A percentile compares a stretch with the other conserved stretches of the same genome.
phyloP scores from a whole-genome alignment of 2,113 vertebrate species.

The Gulo gulo region DNA sequence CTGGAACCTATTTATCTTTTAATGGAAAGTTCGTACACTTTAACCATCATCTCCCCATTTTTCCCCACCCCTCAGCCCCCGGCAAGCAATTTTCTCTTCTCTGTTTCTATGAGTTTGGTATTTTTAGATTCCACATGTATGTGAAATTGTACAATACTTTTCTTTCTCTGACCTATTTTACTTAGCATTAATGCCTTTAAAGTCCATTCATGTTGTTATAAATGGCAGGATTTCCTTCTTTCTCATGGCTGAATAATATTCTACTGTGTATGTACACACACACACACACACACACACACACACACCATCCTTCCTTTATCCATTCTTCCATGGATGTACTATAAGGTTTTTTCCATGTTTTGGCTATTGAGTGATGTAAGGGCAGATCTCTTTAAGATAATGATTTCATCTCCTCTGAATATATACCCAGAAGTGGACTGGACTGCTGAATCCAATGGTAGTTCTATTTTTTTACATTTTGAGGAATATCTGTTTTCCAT shows the following conservation, averaged over 20 bases:
- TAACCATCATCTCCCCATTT: not conserved
- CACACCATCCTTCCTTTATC: not conserved
- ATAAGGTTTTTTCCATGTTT: not conserved
- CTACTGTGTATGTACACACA: not conserved
- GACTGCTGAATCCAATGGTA: not conserved
- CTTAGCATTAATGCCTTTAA: not conserved
- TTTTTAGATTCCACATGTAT: not conserved
- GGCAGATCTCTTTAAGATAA: not conserved
- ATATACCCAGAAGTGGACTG: not conserved
- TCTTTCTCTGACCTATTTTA: not conserved
- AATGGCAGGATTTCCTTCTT: not conserved
- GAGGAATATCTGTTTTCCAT: not conserved
- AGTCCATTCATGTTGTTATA: not conserved
- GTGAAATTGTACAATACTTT: not conserved
- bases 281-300: not conserved
- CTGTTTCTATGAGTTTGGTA: not conserved
- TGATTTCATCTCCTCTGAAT: not conserved
- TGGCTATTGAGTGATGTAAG: not conserved
- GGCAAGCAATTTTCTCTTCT: not conserved
- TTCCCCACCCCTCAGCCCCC: not conserved
- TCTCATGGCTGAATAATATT: not conserved
- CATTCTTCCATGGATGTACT: not conserved
- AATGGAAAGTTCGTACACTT: not conserved
- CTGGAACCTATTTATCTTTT: not conserved
- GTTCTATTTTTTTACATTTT: not conserved